Conservation (phyloP, 2,888 invertebrate species). For the Troglohyphantes excavatus region DNA sequence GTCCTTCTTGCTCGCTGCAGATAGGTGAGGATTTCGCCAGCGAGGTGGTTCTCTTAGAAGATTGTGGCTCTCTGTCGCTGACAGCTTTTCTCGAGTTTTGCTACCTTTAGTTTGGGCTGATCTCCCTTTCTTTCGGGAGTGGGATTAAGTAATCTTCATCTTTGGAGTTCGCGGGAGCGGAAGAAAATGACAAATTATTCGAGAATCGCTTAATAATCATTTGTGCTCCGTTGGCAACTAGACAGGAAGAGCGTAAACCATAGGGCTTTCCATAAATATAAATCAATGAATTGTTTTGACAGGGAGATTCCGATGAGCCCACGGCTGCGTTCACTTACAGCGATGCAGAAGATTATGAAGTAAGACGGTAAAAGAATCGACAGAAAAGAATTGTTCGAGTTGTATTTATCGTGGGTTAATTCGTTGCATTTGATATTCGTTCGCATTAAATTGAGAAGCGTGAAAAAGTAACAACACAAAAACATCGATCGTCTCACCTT, state of each 20-base stretch:
- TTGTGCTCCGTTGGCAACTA: constrained; percentile 62
- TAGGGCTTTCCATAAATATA: constrained; percentile 58
- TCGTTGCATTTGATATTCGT: neutral
- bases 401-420: neutral
- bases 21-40: constrained; percentile 73
- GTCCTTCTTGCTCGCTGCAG: constrained; percentile 59
- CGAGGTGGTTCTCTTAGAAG: constrained; percentile 64
- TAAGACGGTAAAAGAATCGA: neutral
- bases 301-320: constrained; percentile 32
- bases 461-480: neutral
- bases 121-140: constrained; percentile 52
- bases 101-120: constrained; percentile 40
- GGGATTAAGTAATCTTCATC: constrained; percentile 75
- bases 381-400: neutral
- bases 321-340: too few species aligned
- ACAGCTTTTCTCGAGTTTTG: constrained; percentile 70
- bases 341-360: neutral
- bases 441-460: neutral
- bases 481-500: neutral
- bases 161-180: constrained; percentile 50
- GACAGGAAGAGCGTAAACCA: constrained; percentile 34
- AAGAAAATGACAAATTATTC: constrained; percentile 77
- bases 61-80: constrained; percentile 67
- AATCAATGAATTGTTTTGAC: constrained; percentile 70
- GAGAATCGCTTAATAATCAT: constrained; percentile 76